phyloP scores from a whole-genome alignment of 2,797 vertebrate genomes.

The Danio tinwini region DNA sequence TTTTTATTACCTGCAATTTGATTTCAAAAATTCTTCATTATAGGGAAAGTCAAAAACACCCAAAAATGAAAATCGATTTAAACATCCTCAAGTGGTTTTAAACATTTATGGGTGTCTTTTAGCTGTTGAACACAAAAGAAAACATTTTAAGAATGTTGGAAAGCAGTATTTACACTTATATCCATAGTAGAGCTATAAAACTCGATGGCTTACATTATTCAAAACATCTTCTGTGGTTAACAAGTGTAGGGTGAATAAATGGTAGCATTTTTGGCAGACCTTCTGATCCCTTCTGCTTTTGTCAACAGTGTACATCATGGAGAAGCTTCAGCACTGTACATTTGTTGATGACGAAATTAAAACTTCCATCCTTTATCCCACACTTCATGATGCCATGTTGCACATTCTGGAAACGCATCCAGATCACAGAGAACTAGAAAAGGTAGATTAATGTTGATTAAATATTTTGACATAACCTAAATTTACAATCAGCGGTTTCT shows the following conservation, averaged over 20 bases:
- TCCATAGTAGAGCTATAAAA: no score
- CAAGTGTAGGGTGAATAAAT: no score
- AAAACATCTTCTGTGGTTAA: no score
- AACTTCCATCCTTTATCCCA: conserved; percentile 83
- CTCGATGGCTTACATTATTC: no score
- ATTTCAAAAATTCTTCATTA: background rate
- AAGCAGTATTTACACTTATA: no score
- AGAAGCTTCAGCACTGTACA: conserved; percentile 78
- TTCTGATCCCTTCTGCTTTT: background rate
- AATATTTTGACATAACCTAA: background rate
- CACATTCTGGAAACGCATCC: conserved; percentile 77
- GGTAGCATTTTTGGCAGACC: no score
- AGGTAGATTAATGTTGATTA: conserved; percentile 27
- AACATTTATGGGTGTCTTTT: no score
- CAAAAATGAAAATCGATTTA: no score
- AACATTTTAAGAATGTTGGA: no score
- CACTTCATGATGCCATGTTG: conserved; percentile 82
- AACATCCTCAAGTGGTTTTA: no score
- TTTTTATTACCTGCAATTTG: background rate
- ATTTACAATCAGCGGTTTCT: background rate
- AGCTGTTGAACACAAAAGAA: no score
- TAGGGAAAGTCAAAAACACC: no score
- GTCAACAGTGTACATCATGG: conserved; percentile 76
- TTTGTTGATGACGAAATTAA: conserved; percentile 86
- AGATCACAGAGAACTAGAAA: conserved; percentile 40